Base-by-base conservation (phyloP, 2,113 vertebrate genomes). In the Sylvicapra grimmia region DNA sequence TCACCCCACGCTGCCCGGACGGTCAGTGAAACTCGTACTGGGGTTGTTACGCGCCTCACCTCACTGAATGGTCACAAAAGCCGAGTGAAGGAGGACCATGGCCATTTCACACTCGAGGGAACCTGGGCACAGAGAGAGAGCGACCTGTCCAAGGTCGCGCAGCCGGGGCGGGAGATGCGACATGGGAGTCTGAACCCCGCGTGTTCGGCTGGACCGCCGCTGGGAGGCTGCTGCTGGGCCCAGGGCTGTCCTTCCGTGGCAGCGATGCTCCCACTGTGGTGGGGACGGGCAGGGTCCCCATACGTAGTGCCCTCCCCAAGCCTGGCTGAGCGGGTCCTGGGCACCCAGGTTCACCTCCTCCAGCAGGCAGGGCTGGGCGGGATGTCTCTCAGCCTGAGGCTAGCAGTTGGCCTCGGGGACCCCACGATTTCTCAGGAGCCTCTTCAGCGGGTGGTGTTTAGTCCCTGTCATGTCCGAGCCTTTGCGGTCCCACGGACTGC, bases 1-100 rank as follows among this genome's bases (percentile, higher is more conserved):
- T 68, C 21, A 9, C 15, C 65, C 1, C 0, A 6, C 0, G 1
- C 40, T 1, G 3, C 47, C 16, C 0, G 5, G 25, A 8, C 0
- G 0, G 25, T 27, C 56, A 2, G 89, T 18, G 44, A 23, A 16
- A 3, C 0, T 13, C 0, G 21, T 8, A 6, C 16, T 18, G 11
- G 33, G 33, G 9, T 27, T 29, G 36, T 44, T 10, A 15, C 4
- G 1, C 14, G 58, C 12, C 4, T 47, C 11, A 12, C 13, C 13
- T 63, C 49, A 6, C 18, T 14, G 9, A 58, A 27, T 4, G 9
- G 40, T 84, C 79, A n/a, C 53, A 31, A n/a, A 87, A 31, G 53
- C 21, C 7, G 2, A 4, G 9, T 0, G 23, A 33, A 23, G 36
- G 1, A 3, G 51, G 54, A 1, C 16, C 18, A 0, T 8, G 18